Evolutionary conservation across 2,888 invertebrate genomes (phyloP), one percentile per base, ranked within the genome.

Genomic region (Blastobasis adustella): DNA sequence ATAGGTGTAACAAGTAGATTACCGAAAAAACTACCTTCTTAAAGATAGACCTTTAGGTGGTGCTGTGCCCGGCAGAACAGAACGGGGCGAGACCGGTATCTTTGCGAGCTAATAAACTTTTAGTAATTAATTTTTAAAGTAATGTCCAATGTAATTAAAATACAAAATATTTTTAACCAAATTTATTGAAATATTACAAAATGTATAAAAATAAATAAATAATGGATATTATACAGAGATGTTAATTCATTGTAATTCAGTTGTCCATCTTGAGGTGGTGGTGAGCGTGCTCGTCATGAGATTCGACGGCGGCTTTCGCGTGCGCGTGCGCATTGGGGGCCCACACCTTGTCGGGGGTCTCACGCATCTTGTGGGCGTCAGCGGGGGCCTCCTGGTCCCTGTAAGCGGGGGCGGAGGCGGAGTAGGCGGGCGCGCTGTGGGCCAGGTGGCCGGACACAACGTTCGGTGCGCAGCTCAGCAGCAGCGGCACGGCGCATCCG

Each of bases 401-500:
- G 43, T 50, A 54, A 4, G 54, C 45, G 37, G 50, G 8, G 9
- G 40, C 23, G 4, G 49, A 9, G 6, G 47, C 47, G 40, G 54
- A 61, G 50, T 65, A 64, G 4, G 62, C 60, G 6, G 61, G 57
- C 5, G 58, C 50, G 6, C 51, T 10, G 39, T 53, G 49, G 4
- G 59, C 54, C 46, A 71, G 44, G 44, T 66, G 63, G 0, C 73
- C 71, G 9, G 62, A 48, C 8, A 62, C 57, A 0, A 71, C 65
- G 43, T 63, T 62, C 0, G 73, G 70, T 5, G 68, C 57, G 50
- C 73, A 72, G 58, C 63, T 69, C 3, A 73, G 59, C 5, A 73
- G 66, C 4, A 71, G 48, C 1, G 73, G 73, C 2, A 66, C 51
- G 23, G 58, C 61, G 56, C 68, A 66, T 4, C 58, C 61, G 1